Conservation (phyloP, 2,888 invertebrate species). For the Hemaris fuciformis region DNA sequence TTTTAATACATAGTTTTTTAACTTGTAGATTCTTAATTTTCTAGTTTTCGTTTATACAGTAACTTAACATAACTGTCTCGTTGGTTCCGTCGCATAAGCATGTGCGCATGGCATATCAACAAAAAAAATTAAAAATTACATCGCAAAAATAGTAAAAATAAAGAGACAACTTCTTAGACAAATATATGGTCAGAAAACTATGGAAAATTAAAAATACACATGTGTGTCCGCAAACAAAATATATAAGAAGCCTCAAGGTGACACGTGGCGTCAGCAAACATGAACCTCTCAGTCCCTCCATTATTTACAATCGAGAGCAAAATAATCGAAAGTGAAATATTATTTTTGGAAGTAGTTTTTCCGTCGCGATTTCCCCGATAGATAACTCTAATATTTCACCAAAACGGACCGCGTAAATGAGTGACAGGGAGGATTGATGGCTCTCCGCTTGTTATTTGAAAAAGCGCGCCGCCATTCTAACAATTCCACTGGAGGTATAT, state of each 20-base stretch:
- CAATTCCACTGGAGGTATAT: constrained; percentile 68
- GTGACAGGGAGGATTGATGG: constrained; percentile 75
- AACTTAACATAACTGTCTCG: too few species aligned
- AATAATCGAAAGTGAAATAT: constrained; percentile 75
- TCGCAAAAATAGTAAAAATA: background rate
- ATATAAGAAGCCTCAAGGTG: constrained; percentile 42
- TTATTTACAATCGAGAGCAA: constrained; percentile 78
- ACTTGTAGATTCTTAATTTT: too few species aligned
- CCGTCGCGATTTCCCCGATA: constrained; percentile 66
- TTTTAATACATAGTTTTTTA: background rate
- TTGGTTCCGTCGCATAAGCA: too few species aligned
- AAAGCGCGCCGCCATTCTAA: constrained; percentile 75
- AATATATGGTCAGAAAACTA: background rate
- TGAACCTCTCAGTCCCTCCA: constrained; percentile 54
- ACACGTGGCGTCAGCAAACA: constrained; percentile 56
- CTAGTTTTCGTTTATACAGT: too few species aligned
- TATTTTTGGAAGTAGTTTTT: constrained; percentile 74
- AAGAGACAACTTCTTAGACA: background rate
- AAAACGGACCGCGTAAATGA: constrained; percentile 70
- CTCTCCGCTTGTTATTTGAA: constrained; percentile 76
- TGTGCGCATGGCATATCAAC: too few species aligned
- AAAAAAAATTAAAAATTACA: background rate
- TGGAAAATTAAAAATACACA: background rate
- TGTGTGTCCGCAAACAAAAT: constrained; percentile 24
- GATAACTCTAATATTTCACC: constrained; percentile 76